Conservation (phyloP, 2,113 vertebrate genomes). For the Melanotaenia duboulayi region DNA sequence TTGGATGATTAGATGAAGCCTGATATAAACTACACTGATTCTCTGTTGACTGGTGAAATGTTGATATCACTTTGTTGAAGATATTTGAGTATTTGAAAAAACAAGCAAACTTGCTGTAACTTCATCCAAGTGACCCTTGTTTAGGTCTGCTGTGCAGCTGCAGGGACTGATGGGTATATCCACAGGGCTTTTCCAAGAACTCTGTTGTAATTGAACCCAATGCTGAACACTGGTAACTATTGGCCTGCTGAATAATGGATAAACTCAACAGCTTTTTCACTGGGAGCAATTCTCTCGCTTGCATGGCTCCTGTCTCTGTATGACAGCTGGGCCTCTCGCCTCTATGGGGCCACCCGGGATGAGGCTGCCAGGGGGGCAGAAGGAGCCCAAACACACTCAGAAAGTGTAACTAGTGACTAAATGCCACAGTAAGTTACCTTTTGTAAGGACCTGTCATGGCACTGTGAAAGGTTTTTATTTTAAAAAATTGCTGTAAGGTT, state of each 20-base stretch:
- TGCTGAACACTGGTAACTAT: slow-evolving; percentile 58
- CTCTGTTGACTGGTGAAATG: background rate
- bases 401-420: background rate
- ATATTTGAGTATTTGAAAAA: slow-evolving; percentile 18
- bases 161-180: slow-evolving; percentile 16
- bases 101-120: background rate
- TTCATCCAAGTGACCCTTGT: slow-evolving; percentile 6
- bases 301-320: slow-evolving; percentile 43
- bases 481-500: background rate
- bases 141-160: slow-evolving; percentile 21
- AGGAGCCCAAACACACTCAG: background rate
- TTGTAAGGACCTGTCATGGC: background rate
- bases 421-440: background rate
- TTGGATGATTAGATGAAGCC: background rate
- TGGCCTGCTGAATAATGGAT: slow-evolving; percentile 72
- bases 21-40: background rate
- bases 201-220: slow-evolving; percentile 56
- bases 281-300: slow-evolving; percentile 51
- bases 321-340: slow-evolving; percentile 54
- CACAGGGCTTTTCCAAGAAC: slow-evolving; percentile 13
- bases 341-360: slow-evolving; percentile 16
- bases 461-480: background rate
- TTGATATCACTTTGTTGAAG: background rate
- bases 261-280: slow-evolving; percentile 56
- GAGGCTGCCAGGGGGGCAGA: slow-evolving; percentile 3